These are phyloP conservation scores for Hypothenemus hampei DNA, from an alignment of 1,140 invertebrate genomes.

Conservation along the genomic window DNA sequence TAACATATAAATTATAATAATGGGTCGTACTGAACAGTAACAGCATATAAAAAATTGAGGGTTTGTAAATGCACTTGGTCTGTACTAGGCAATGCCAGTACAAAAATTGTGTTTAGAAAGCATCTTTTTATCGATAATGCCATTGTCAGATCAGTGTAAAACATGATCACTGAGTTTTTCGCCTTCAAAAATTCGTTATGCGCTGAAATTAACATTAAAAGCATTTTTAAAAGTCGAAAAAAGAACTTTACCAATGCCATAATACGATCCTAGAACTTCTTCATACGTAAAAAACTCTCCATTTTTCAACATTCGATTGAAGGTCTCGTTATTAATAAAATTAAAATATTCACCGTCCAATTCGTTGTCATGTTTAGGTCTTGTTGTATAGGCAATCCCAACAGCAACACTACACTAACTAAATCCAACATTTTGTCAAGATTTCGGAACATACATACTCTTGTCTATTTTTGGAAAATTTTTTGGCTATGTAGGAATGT, in stretches of 20 bases:
- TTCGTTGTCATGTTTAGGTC: slow-evolving; percentile 26
- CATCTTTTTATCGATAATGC: slow-evolving; percentile 9
- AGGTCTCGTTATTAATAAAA: slow-evolving; percentile 26
- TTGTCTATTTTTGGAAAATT: slow-evolving; percentile 19
- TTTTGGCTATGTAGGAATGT: slow-evolving; percentile 19
- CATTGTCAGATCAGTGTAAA: slow-evolving; percentile 7
- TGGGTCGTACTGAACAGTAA: slow-evolving; percentile 2
- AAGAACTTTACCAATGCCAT: slow-evolving; percentile 30
- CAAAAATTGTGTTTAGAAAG: slow-evolving; percentile 15
- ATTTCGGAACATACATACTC: slow-evolving; percentile 2
- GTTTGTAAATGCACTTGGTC: not conserved
- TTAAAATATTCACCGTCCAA: slow-evolving; percentile 29
- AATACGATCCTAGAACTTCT: slow-evolving; percentile 30
- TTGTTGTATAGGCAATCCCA: slow-evolving; percentile 32
- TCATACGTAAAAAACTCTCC: slow-evolving; percentile 32
- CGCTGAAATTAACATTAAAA: slow-evolving; percentile 3
- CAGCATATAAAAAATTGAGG: slow-evolving; percentile 3
- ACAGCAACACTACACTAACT: slow-evolving; percentile 13
- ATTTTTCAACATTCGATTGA: slow-evolving; percentile 28
- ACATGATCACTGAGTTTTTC: slow-evolving; percentile 4
- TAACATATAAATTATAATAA: not conserved
- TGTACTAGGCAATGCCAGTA: slow-evolving; percentile 10
- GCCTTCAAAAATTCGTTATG: slow-evolving; percentile 16
- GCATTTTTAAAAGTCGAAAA: not conserved
- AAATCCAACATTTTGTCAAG: not conserved